A percentile compares a stretch with the other conserved stretches of the same genome.
These are phyloP conservation scores for Natrix natrix DNA, from an alignment of 2,797 vertebrate genomes.

Conservation along the genomic window DNA sequence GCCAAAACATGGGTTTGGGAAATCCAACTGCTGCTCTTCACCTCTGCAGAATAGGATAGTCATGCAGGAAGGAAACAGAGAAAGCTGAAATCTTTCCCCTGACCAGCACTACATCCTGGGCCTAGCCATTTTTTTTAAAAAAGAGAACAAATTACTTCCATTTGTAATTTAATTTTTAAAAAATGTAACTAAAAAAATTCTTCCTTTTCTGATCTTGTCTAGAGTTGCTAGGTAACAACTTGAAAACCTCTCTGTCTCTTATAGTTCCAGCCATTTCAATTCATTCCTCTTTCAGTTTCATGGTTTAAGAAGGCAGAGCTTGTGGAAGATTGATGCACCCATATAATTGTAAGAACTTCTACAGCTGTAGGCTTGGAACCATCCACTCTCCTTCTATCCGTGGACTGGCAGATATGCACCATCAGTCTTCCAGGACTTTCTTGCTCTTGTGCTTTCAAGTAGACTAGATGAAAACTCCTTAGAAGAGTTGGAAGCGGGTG, in stretches of 20 bases:
- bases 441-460: not conserved
- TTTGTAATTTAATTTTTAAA: not conserved
- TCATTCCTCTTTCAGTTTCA: not conserved
- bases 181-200: not conserved
- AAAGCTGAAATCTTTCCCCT: not conserved
- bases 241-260: not conserved
- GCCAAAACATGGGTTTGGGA: no score
- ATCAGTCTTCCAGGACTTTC: not conserved
- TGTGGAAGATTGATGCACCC: no score
- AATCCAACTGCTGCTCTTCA: not conserved
- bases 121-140: not conserved
- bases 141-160: not conserved
- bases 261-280: not conserved
- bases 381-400: not conserved
- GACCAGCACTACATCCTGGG: no score
- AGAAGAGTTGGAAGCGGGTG: not conserved
- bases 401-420: not conserved
- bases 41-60: not conserved
- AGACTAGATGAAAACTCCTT: not conserved
- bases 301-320: not conserved
- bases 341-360: not conserved
- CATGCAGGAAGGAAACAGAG: not conserved
- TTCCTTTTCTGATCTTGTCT: not conserved
- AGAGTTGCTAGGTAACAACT: not conserved
- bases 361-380: not conserved